Evolutionary conservation across 2,888 invertebrate genomes (phyloP).

Genomic region (Cryptocephalus moraei): DNA sequence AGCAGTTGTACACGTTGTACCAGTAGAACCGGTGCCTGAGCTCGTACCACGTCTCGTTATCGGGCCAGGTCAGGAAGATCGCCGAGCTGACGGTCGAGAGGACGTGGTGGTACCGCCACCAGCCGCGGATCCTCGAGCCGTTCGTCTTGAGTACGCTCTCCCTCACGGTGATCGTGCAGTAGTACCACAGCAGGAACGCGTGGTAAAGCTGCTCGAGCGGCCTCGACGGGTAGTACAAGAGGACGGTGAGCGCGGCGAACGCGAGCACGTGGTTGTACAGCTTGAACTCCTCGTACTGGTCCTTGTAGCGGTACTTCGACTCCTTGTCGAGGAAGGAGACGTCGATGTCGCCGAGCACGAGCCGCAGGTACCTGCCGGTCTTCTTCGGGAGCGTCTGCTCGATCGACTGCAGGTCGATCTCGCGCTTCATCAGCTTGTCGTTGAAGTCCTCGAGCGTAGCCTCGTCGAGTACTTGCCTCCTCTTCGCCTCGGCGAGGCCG

Average conservation of each 20-base stretch:
- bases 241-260: conserved; percentile 68
- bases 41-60: conserved; percentile 77
- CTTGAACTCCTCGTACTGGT: conserved; percentile 97
- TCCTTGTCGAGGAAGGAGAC: conserved; percentile 91
- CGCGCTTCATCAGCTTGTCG: conserved; percentile 67
- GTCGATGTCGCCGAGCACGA: conserved; percentile 91
- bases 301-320: conserved; percentile 85
- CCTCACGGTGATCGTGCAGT: conserved; percentile 95
- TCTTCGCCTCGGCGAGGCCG: conserved; percentile 1
- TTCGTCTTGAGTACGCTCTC: conserved; percentile 97
- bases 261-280: conserved; percentile 83
- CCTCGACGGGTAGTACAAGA: conserved; percentile 46
- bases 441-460: conserved; percentile 29
- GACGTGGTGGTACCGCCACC: conserved; percentile 98
- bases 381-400: conserved; percentile 84
- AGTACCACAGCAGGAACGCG: conserved; percentile 98
- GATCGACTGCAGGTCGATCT: conserved; percentile 76
- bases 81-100: conserved; percentile 90
- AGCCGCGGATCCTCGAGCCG: conserved; percentile 91
- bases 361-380: conserved; percentile 77
- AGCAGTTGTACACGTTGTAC: conserved; percentile 89
- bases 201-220: conserved; percentile 74
- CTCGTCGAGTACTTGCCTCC: conserved; percentile 4
- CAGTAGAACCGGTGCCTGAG: conserved; percentile 86
- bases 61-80: conserved; percentile 92